Conservation (phyloP, 2,797 vertebrate genomes). For the Peromyscus melanophrys region DNA sequence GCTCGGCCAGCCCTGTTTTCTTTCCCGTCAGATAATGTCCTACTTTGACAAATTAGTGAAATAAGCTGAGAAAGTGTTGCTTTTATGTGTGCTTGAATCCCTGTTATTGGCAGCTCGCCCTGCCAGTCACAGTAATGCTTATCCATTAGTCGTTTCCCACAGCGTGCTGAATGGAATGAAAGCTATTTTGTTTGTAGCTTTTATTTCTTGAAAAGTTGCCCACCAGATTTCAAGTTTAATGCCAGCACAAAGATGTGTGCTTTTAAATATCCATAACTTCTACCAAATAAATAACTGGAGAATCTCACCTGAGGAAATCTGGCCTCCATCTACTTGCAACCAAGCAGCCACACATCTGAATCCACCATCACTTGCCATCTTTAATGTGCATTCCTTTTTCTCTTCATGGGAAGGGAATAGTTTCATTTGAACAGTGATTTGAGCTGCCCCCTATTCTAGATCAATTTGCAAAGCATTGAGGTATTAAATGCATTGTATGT, state of each 20-base stretch:
- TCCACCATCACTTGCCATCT: neutral
- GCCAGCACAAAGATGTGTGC: conserved; percentile 60
- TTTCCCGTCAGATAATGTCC: conserved; percentile 65
- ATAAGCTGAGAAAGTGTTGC: conserved; percentile 75
- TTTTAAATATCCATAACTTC: conserved; percentile 79
- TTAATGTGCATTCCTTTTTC: conserved; percentile 48
- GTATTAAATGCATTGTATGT: conserved; percentile 79
- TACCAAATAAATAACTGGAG: conserved; percentile 65
- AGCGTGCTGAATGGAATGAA: conserved; percentile 79
- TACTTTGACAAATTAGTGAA: conserved; percentile 78
- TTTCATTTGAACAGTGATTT: conserved; percentile 65
- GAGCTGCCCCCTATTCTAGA: conserved; percentile 70
- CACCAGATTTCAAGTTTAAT: conserved; percentile 76
- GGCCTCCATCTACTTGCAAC: neutral
- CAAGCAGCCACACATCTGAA: conserved; percentile 3
- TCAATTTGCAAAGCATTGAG: conserved; percentile 78
- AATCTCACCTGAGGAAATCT: conserved; percentile 60
- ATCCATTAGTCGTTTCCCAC: conserved; percentile 83
- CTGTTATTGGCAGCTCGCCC: conserved; percentile 76
- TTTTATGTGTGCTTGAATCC: conserved; percentile 67
- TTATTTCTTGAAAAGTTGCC: conserved; percentile 86
- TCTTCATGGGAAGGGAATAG: conserved; percentile 23
- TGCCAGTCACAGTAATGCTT: conserved; percentile 79
- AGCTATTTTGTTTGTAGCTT: conserved; percentile 82
- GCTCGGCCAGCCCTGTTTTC: conserved; percentile 19